Evolutionary conservation across 1,140 invertebrate genomes (phyloP).

Genomic region (Drosophila biarmipes): DNA sequence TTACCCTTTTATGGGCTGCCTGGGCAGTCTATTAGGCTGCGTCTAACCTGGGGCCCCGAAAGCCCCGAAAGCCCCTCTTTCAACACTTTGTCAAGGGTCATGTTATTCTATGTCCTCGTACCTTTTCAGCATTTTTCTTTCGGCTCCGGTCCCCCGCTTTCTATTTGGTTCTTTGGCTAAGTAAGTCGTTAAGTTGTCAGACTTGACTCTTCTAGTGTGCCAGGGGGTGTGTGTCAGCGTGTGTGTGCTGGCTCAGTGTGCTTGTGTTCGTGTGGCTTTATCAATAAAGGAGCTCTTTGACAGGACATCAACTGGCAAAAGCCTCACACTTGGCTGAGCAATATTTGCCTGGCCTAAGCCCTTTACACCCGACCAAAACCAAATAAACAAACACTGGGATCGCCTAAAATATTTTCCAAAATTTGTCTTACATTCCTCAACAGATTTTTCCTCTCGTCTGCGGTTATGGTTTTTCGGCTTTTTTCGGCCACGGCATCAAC

Average conservation of each 20-base stretch:
- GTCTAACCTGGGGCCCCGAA: conserved; percentile 1
- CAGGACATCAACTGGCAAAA: conserved; percentile 41
- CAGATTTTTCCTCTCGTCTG: conserved; percentile 11
- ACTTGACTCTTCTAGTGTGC: conserved; percentile 49
- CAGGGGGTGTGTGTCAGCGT: conserved; percentile 4
- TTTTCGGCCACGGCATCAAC: not conserved
- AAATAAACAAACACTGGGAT: conserved; percentile 11
- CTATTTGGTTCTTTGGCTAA: conserved; percentile 62
- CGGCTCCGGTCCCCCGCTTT: not conserved
- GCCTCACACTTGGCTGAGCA: conserved; percentile 35
- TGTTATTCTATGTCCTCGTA: conserved; percentile 53
- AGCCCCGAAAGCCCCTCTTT: not conserved
- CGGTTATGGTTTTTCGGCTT: not conserved
- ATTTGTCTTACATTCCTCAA: conserved; percentile 29
- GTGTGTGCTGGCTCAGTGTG: conserved; percentile 12
- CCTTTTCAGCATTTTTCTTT: conserved; percentile 31
- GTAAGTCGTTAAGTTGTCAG: conserved; percentile 79
- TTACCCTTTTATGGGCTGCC: conserved; percentile 53
- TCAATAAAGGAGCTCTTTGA: conserved; percentile 64
- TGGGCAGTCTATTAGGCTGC: conserved; percentile 61
- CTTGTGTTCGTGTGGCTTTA: conserved; percentile 57
- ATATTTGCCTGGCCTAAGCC: conserved; percentile 23
- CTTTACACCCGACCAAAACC: conserved; percentile 7
- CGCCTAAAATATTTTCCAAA: conserved; percentile 9
- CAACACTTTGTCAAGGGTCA: conserved; percentile 30